Evolutionary conservation across 1,140 invertebrate species (phyloP), one percentile per base, ranked within the genome.

Genomic region (Oedothorax gibbosus): DNA sequence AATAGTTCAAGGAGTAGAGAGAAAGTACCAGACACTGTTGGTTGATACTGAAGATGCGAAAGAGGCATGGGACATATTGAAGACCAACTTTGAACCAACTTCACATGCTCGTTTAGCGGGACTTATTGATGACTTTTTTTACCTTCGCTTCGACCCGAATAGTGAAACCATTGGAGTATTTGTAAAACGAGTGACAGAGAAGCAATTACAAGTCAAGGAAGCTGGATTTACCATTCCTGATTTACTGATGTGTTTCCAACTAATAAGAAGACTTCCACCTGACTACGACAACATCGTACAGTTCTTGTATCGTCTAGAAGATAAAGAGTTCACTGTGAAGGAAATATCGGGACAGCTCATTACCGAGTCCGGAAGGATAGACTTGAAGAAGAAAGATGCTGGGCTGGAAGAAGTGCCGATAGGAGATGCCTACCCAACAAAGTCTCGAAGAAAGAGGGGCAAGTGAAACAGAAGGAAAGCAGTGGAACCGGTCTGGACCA

Each of bases 71-170:
- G 75, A 51, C n/a, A 78, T 65, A 18, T 53, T 65, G 49, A 64
- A 78, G 54, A 14, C 35, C 15, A 65, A 65, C 20, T 65, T 78
- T 64, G 75, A 78, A 65, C 21, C 60, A 65, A 78, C 9, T 18
- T 78, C 21, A 65, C 49, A 62, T 18, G 60, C n/a, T 2, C n/a
- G 35, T 50, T 9, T 77, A 18, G 60, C 60, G 9, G 5, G 11
- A 12, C 11, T 65, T 11, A 65, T 78, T 18, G 35, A 78, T 11
- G 4, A 50, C 64, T 35, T 35, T 35, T 78, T 53, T 65, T 0
- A 64, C 6, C 10, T 54, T 4, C 9, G 35, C 4, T 65, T 65
- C 65, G 18, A 78, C 18, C 15, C 21, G 8, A n/a, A 78, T n/a
- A 15, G 18, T 3, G 21, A 78, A 12, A 78, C 11, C 51, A 51